phyloP scores from a whole-genome alignment of 2,797 vertebrate genomes.

The Sebastes wilsoni region DNA sequence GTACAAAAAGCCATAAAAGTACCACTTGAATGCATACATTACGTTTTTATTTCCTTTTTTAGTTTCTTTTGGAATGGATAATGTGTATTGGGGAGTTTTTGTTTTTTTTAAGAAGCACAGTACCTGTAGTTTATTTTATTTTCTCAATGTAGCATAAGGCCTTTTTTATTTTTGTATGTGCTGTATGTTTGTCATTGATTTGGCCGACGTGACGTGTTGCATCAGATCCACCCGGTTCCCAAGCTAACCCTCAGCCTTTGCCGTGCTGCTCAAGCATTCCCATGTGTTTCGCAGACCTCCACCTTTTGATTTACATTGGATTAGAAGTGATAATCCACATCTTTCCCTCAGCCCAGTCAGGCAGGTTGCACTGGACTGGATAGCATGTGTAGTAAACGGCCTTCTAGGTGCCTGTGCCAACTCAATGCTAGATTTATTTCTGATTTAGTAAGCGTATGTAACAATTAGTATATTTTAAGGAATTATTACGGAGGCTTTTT shows the following conservation, averaged over 20 bases:
- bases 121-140: conserved; percentile 75
- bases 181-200: conserved; percentile 70
- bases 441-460: conserved; percentile 14
- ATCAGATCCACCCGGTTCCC: conserved; percentile 43
- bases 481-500: neutral
- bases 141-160: conserved; percentile 78
- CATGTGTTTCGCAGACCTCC: conserved; percentile 17
- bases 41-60: conserved; percentile 75
- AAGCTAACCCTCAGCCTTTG: conserved; percentile 39
- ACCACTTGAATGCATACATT: conserved; percentile 89
- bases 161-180: conserved; percentile 68
- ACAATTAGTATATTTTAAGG: neutral
- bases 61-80: conserved; percentile 77
- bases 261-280: conserved; percentile 39
- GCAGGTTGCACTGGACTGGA: conserved; percentile 9
- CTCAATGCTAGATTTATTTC: conserved; percentile 26
- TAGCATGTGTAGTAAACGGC: conserved; percentile 14
- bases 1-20: conserved; percentile 90
- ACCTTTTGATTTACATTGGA: neutral
- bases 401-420: conserved; percentile 10
- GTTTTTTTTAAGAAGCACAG: conserved; percentile 81
- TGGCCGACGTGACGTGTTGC: conserved; percentile 53
- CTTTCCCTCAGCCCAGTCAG: conserved; percentile 8
- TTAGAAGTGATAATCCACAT: conserved; percentile 9
- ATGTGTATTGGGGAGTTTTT: conserved; percentile 76